A percentile compares a stretch with the other conserved stretches of the same genome.
These are phyloP conservation scores for Tenodera sinensis DNA, from an alignment of 2,888 invertebrate genomes.

Conservation along the genomic window DNA sequence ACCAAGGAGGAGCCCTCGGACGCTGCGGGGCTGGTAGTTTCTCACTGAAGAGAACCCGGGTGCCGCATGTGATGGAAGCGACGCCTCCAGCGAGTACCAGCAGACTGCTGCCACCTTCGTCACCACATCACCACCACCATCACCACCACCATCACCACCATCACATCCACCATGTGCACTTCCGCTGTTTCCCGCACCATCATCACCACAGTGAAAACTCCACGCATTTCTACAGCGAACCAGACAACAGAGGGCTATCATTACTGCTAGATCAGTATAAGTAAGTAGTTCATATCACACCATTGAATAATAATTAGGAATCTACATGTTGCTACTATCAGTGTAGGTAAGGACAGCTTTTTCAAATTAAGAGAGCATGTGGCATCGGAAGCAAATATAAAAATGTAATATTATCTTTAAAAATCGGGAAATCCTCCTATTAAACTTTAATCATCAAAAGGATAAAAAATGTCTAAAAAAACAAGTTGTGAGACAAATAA, in stretches of 20 bases:
- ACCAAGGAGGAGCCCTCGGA: background rate
- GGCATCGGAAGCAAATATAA: background rate
- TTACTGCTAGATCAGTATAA: background rate
- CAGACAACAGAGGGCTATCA: background rate
- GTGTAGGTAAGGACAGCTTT: background rate
- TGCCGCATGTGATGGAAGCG: background rate
- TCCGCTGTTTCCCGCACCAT: constrained; percentile 12
- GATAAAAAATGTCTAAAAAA: too few relatives aligned
- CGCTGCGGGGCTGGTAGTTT: background rate
- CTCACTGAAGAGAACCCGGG: background rate
- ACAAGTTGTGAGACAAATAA: too few relatives aligned
- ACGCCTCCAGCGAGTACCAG: background rate
- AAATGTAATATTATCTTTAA: background rate
- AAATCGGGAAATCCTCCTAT: too few relatives aligned
- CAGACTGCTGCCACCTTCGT: background rate
- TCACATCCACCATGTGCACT: background rate
- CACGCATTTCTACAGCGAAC: constrained; percentile 20
- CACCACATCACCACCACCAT: background rate
- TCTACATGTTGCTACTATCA: background rate
- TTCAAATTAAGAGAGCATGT: too few relatives aligned
- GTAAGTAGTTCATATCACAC: background rate
- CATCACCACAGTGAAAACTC: background rate
- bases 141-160: background rate
- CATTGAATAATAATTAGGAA: too few relatives aligned
- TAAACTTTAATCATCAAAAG: too few relatives aligned